Evolutionary conservation across 2,888 invertebrate genomes (phyloP).

Genomic region (Mechanitis mazaeus): DNA sequence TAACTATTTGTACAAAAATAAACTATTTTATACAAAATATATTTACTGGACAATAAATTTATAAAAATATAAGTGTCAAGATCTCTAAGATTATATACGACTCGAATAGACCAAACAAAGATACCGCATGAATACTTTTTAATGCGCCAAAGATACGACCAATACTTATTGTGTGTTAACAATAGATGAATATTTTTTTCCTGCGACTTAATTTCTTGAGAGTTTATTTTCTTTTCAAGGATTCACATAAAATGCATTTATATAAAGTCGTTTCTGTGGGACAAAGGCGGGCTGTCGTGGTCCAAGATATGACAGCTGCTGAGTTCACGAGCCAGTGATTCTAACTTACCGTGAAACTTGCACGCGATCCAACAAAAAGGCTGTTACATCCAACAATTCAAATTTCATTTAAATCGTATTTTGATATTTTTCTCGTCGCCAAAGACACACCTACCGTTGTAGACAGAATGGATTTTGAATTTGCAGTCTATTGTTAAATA

Average conservation of each 20-base stretch:
- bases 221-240: constrained; percentile 61
- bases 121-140: constrained; percentile 76
- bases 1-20: constrained; percentile 43
- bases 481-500: constrained; percentile 45
- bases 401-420: constrained; percentile 59
- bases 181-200: constrained; percentile 60
- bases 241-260: constrained; percentile 74
- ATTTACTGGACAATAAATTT: constrained; percentile 31
- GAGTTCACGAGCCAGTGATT: constrained; percentile 50
- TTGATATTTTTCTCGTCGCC: constrained; percentile 48
- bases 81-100: constrained; percentile 59
- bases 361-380: constrained; percentile 57
- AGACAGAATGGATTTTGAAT: constrained; percentile 45
- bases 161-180: constrained; percentile 64
- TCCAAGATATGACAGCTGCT: constrained; percentile 71
- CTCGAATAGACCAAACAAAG: constrained; percentile 58
- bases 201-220: constrained; percentile 65
- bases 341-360: constrained; percentile 65
- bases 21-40: no score
- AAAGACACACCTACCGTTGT: constrained; percentile 61
- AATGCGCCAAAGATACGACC: constrained; percentile 75
- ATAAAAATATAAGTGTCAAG: constrained; percentile 68
- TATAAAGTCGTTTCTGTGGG: constrained; percentile 71
- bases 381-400: constrained; percentile 64
- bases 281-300: constrained; percentile 66